Conservation (phyloP, 1,140 invertebrate species). For the Trialeurodes vaporariorum region DNA sequence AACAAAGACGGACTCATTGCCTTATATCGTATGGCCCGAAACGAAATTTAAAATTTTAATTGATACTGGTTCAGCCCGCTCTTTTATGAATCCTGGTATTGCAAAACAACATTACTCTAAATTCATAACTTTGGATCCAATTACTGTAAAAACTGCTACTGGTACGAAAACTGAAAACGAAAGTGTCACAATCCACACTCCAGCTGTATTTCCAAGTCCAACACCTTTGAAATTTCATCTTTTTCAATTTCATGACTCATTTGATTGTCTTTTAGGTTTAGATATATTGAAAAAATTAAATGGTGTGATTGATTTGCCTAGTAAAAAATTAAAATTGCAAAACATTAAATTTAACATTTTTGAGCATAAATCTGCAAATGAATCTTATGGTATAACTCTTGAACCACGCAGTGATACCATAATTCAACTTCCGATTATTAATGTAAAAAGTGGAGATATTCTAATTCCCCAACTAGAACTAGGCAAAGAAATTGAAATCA, state of each 20-base stretch:
- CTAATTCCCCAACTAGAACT: too few species aligned
- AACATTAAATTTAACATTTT: too few species aligned
- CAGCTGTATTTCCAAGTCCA: neutral
- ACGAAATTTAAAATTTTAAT: neutral
- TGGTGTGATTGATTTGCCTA: neutral
- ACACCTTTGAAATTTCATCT: neutral
- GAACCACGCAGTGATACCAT: too few species aligned
- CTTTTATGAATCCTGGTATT: neutral
- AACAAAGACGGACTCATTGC: too few species aligned
- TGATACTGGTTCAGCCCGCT: neutral
- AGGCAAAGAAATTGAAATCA: too few species aligned
- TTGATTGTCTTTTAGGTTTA: neutral
- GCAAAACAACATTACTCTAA: slow-evolving; percentile 2
- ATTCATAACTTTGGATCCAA: neutral
- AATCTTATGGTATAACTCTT: too few species aligned
- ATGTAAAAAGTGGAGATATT: too few species aligned
- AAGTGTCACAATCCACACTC: neutral
- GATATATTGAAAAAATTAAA: neutral
- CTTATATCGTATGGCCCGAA: too few species aligned
- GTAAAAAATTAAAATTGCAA: too few species aligned
- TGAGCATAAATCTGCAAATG: too few species aligned
- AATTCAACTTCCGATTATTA: too few species aligned
- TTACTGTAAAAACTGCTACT: neutral
- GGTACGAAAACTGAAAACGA: neutral
- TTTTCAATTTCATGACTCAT: neutral